These are phyloP conservation scores for Varroa destructor DNA, from an alignment of 1,140 invertebrate species.

Conservation along the genomic window DNA sequence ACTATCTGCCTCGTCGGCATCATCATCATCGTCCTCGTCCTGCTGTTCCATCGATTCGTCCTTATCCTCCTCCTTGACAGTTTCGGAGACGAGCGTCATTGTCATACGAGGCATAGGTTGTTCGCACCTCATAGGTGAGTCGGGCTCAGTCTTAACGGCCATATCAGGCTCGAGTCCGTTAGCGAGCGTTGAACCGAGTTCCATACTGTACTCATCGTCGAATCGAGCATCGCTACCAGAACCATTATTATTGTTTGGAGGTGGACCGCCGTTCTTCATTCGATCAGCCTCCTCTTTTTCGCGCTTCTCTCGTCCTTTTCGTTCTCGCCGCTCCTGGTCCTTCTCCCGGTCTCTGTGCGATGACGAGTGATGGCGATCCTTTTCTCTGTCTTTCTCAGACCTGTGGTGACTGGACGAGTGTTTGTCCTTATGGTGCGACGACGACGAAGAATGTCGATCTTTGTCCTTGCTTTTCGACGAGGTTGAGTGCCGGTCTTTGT, in stretches of 20 bases:
- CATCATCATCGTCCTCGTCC: constrained; percentile 14
- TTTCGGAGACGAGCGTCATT: constrained; percentile 23
- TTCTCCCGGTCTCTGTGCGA: neutral
- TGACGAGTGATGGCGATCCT: too few relatives aligned
- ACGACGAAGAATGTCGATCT: constrained; percentile 11
- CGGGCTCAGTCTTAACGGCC: neutral
- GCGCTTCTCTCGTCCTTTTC: constrained; percentile 3
- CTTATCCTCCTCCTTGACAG: constrained; percentile 1
- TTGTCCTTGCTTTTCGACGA: constrained; percentile 2
- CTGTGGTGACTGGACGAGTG: neutral
- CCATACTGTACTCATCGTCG: too few relatives aligned
- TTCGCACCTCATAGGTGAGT: neutral
- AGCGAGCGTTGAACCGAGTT: too few relatives aligned
- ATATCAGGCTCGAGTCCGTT: neutral
- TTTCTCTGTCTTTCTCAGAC: too few relatives aligned
- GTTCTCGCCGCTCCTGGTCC: constrained; percentile 3
- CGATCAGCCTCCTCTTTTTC: constrained; percentile 16
- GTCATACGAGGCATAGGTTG: constrained; percentile 3
- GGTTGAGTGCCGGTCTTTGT: constrained; percentile 18
- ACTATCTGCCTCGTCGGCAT: neutral
- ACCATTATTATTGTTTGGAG: neutral
- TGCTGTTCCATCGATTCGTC: neutral
- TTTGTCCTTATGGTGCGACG: neutral
- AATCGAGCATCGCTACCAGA: neutral
- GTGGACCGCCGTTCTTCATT: neutral